phyloP scores from a whole-genome alignment of 2,113 vertebrate genomes.

The Astur gentilis region DNA sequence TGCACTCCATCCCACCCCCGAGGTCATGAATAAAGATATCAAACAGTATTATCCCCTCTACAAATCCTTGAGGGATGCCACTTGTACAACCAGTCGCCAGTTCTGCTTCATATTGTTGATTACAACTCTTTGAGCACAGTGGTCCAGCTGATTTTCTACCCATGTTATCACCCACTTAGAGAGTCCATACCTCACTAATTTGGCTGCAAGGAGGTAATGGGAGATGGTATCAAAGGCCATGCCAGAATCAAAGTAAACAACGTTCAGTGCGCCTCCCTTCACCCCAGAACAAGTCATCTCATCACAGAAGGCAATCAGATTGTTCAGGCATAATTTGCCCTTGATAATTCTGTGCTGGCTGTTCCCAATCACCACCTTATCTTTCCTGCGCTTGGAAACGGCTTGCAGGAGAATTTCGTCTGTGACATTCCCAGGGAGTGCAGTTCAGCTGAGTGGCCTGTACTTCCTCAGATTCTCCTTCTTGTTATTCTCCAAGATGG shows the following conservation, averaged over 20 bases:
- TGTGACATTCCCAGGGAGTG: neutral
- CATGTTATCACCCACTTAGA: neutral
- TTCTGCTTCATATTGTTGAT: neutral
- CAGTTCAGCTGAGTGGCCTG: neutral
- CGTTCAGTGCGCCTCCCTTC: neutral
- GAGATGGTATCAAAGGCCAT: neutral
- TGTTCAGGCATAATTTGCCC: slow-evolving; percentile 24
- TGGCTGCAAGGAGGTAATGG: neutral
- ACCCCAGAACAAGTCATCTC: neutral
- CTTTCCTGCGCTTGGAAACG: neutral
- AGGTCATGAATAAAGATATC: neutral
- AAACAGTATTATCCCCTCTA: neutral
- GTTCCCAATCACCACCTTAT: neutral
- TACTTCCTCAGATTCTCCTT: neutral
- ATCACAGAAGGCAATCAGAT: slow-evolving; percentile 25
- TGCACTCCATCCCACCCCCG: neutral
- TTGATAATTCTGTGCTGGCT: neutral
- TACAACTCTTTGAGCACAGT: neutral
- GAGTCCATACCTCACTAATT: neutral
- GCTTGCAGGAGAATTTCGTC: neutral
- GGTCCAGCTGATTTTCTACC: neutral
- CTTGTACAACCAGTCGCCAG: neutral
- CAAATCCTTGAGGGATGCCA: neutral
- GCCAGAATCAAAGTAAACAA: neutral
- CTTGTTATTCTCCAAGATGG: neutral